phyloP scores from a whole-genome alignment of 2,888 invertebrate genomes.

The Microctonus hyperodae region DNA sequence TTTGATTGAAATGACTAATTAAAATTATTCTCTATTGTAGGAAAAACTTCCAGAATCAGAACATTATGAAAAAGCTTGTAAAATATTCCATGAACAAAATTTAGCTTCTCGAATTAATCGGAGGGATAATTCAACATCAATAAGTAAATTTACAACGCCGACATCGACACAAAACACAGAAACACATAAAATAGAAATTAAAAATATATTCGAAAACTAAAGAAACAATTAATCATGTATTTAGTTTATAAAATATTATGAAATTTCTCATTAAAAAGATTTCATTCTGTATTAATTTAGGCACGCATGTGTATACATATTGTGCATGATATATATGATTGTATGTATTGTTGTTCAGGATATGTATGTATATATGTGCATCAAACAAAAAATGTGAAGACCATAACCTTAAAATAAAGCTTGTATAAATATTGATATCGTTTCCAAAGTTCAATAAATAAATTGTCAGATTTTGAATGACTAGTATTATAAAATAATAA shows the following conservation, averaged over 20 bases:
- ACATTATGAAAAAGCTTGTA: constrained; percentile 43
- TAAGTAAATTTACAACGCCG: background rate
- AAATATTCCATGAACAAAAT: constrained; percentile 22
- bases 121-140: background rate
- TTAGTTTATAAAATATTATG: background rate
- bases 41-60: constrained; percentile 34
- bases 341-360: too few relatives aligned
- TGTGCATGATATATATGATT: too few relatives aligned
- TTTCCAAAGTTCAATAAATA: too few relatives aligned
- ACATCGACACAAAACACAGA: background rate
- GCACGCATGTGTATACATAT: too few relatives aligned
- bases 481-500: too few relatives aligned
- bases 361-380: too few relatives aligned
- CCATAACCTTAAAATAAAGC: too few relatives aligned
- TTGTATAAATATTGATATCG: too few relatives aligned
- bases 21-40: too few relatives aligned
- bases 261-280: too few relatives aligned
- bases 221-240: background rate
- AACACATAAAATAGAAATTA: background rate
- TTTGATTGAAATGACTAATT: constrained; percentile 1
- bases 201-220: background rate
- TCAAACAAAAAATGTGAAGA: too few relatives aligned
- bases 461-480: too few relatives aligned
- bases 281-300: background rate
- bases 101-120: background rate